Base-by-base conservation (phyloP, 1,140 invertebrate genomes). In the Meloidogyne exigua region DNA sequence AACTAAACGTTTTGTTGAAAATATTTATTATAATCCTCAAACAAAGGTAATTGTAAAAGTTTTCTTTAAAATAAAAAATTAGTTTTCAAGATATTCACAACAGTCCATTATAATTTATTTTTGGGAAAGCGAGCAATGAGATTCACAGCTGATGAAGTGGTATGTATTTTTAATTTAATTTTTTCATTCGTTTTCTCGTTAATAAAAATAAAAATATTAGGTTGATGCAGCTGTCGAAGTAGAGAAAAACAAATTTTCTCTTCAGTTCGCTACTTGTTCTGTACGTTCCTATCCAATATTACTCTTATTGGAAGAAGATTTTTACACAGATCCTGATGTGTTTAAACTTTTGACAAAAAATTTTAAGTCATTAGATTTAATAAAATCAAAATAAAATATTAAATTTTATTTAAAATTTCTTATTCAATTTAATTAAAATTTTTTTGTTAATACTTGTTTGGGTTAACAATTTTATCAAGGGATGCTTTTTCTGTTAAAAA, bases 31-130 rank as follows among this genome's bases (percentile, higher is more conserved):
- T 78, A 83, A 83, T 68, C 62, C 49, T 1, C 69, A 77, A 62
- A 77, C 83, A 15, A 65, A 81, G 68, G 81, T 83, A 21, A 71
- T 1, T 7, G 13, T 21, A 21, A 23, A 65, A 25, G 26, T n/a
- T n/a, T n/a, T n/a, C n/a, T 71, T 74, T 66, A 68, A 18, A 26
- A 75, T 74, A n/a, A 21, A 62, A 74, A 10, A 10, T 10, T 12
- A 75, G 13, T 68, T 75, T 74, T 80, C 26, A 21, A 84, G 82
- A 64, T 74, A 0, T 85, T 81, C 57, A 85, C 84, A 25, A 81
- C 76, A 11, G 79, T 87, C 25, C 83, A 85, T 62, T 85, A 84
- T 76, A 85, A 85, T 26, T 85, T 85, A 66, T 70, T 85, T 15
- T 72, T 85, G 32, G 76, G 75, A 71, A 83, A 87, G 63, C 32